Conservation (phyloP, 2,797 vertebrate species). For the Phalloptychus januarius region DNA sequence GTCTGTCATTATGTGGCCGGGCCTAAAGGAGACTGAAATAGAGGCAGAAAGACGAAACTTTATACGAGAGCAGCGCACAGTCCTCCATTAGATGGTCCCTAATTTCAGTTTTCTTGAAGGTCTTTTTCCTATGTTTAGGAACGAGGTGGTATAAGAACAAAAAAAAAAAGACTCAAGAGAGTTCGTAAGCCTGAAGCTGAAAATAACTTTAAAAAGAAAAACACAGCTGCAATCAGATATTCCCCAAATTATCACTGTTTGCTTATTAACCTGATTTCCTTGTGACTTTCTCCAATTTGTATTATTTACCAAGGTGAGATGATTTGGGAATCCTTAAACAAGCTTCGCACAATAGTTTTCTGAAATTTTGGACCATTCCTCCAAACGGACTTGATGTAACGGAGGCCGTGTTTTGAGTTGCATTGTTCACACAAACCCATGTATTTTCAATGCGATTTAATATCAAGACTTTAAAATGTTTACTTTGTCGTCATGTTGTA, state of each 20-base stretch:
- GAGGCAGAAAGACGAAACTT: constrained; percentile 36
- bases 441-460: background rate
- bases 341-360: background rate
- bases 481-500: background rate
- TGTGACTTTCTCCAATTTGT: background rate
- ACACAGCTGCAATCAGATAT: background rate
- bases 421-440: background rate
- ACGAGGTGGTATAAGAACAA: background rate
- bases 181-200: background rate
- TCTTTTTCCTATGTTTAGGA: constrained; percentile 4
- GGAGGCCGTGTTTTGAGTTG: background rate
- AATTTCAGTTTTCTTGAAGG: constrained; percentile 17
- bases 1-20: constrained; percentile 82
- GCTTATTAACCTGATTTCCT: background rate
- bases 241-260: background rate
- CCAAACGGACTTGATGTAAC: background rate
- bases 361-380: background rate
- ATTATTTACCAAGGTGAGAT: background rate
- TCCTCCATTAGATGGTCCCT: background rate
- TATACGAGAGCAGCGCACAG: constrained; percentile 13
- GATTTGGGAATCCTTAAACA: background rate
- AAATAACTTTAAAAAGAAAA: background rate
- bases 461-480: background rate
- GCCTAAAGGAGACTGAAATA: constrained; percentile 64
- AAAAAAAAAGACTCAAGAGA: too few relatives aligned